Percentiles rank a stretch among this genome's conserved stretches.
Conservation (phyloP, 2,113 vertebrate genomes). For the Platycercus adscitus region DNA sequence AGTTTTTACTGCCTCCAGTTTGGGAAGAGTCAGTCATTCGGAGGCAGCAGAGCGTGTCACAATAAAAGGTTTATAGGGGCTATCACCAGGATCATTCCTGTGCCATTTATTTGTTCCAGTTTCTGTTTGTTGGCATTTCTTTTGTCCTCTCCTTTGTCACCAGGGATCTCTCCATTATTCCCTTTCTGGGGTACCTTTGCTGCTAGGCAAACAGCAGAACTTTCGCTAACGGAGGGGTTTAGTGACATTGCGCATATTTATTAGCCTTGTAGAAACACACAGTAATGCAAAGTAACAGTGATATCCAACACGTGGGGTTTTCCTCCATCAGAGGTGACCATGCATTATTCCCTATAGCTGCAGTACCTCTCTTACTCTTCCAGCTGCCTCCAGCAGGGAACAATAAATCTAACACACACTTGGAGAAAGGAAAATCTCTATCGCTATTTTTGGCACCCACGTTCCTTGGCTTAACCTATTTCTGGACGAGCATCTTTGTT, state of each 20-base stretch:
- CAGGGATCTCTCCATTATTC: not conserved
- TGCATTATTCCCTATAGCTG: not conserved
- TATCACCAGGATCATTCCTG: not conserved
- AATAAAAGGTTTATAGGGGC: not conserved
- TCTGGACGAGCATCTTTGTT: slow-evolving; percentile 30
- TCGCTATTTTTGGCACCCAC: slow-evolving; percentile 32
- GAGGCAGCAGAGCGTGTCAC: rapidly evolving
- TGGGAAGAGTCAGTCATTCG: not conserved
- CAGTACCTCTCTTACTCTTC: not conserved
- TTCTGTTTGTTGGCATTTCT: not conserved
- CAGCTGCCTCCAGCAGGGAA: slow-evolving; percentile 19
- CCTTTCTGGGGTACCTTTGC: not conserved
- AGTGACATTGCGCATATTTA: not conserved
- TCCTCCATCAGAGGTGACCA: not conserved
- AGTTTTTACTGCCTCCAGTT: not conserved
- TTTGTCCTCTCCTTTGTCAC: not conserved
- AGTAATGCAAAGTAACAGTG: not conserved
- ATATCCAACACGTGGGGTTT: not conserved
- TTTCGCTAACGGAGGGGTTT: not conserved
- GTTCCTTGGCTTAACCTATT: slow-evolving; percentile 36
- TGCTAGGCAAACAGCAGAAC: not conserved
- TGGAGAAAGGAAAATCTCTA: not conserved
- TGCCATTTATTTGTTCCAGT: not conserved
- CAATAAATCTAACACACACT: slow-evolving; percentile 15
- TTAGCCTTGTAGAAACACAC: not conserved